Evolutionary conservation across 2,113 vertebrate genomes (phyloP).

Genomic region (Parus major): DNA sequence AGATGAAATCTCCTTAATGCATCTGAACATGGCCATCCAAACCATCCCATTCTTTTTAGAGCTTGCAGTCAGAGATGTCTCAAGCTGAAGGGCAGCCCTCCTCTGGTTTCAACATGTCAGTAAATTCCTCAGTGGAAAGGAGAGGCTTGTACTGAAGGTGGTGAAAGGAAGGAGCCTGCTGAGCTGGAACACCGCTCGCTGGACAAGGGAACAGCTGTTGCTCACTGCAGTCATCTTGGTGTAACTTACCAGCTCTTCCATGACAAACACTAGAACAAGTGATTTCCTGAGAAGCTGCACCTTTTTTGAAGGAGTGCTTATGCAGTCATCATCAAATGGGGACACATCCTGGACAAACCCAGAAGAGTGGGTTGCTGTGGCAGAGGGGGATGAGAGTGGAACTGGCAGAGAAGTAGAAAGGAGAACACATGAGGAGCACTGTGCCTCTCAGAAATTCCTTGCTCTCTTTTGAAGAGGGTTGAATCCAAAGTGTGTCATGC

Average conservation of each 20-base stretch:
- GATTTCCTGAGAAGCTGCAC: not conserved
- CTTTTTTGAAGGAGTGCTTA: not conserved
- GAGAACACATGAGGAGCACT: fast-evolving
- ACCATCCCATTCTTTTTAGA: not conserved
- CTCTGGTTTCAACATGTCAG: not conserved
- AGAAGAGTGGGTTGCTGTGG: not conserved
- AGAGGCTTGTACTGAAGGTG: not conserved
- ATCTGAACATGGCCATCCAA: not conserved
- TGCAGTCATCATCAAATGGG: not conserved
- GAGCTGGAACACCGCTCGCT: fast-evolving
- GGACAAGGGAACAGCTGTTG: not conserved
- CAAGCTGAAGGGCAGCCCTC: not conserved
- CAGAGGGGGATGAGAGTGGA: not conserved
- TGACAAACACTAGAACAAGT: not conserved
- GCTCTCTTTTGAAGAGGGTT: not conserved
- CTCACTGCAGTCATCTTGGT: not conserved
- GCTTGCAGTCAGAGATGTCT: fast-evolving
- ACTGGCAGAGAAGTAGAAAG: not conserved
- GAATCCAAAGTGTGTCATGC: not conserved
- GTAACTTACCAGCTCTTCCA: not conserved
- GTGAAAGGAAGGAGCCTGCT: not conserved
- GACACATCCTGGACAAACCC: not conserved
- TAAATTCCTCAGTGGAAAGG: not conserved
- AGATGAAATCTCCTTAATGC: not conserved
- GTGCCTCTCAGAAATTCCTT: not conserved